Evolutionary conservation across 2,113 vertebrate genomes (phyloP), one percentile per base, ranked within the genome.

Genomic region (Mormoops blainvillei): DNA sequence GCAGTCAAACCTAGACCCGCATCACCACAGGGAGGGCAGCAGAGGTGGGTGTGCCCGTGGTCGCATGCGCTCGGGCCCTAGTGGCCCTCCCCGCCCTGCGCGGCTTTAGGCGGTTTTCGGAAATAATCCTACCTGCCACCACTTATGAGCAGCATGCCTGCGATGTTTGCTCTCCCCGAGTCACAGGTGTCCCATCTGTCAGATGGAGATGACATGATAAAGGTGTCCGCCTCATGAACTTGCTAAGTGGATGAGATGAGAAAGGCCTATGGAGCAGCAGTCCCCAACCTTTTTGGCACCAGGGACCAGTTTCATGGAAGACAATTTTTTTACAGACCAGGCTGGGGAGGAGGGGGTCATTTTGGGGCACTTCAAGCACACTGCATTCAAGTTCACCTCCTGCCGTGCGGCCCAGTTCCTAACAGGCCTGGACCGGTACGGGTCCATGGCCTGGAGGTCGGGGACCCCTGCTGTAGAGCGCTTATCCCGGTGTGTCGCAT

Each of bases 51-150:
- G 38, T 33, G n/a, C 48, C 2, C 9, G 6, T 5, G 4, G 20
- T 7, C 20, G 0, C 16, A 10, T n/a, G 28, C 4, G 8, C 9
- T 18, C 28, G 8, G 9, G 15, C 5, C 24, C 41, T 36, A 16
- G 33, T 18, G 41, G 31, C 13, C 4, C 5, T 2, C 14, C 24
- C 19, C 19, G 0, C 2, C 7, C 3, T 22, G 6, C 31, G 19
- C 22, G 6, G 36, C 13, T 24, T 48, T 15, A 15, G 56, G 19
- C 9, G 1, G 24, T 50, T 65, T 71, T n/a, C 38, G 67, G 56
- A 24, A 24, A 58, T 58, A 24, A 58, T 33, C 50, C 56, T n/a
- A 4, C 67, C 50, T 1, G 0, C 33, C 36, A 50, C 63, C 85
- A 24, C 83, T 67, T 15, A 19, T 0, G 13, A 73, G 70, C 73